Conservation (phyloP, 2,797 vertebrate genomes). For the Centropyge bicolor region DNA sequence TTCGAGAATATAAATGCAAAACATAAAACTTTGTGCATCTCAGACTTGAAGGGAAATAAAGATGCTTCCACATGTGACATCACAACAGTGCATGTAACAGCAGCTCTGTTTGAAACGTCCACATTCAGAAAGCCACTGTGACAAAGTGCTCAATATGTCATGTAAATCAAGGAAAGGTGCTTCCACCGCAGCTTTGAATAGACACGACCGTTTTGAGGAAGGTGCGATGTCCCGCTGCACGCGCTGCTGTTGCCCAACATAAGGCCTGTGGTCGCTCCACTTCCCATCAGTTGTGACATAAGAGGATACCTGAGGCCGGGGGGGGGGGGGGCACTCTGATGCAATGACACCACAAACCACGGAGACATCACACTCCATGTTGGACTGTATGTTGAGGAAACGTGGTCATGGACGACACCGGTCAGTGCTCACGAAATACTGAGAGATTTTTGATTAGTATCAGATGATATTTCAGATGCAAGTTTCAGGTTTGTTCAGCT, state of each 20-base stretch:
- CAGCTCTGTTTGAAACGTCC: constrained; percentile 20
- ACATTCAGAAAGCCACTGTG: constrained; percentile 6
- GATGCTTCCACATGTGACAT: constrained; percentile 10
- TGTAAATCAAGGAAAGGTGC: constrained; percentile 62
- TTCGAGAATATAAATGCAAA: neutral
- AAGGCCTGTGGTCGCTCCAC: constrained; percentile 58
- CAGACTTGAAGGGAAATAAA: neutral
- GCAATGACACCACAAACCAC: constrained; percentile 67
- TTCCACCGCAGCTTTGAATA: constrained; percentile 65
- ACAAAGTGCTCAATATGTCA: constrained; percentile 38
- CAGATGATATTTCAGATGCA: neutral
- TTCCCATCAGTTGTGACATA: constrained; percentile 68
- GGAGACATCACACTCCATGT: neutral
- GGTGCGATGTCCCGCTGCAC: constrained; percentile 50
- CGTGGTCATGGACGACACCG: neutral
- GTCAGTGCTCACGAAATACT: neutral
- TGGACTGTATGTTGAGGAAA: neutral
- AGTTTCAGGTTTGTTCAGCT: neutral
- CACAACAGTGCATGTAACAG: constrained; percentile 26
- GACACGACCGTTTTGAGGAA: constrained; percentile 71
- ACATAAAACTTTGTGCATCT: neutral
- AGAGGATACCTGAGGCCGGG: constrained; percentile 69
- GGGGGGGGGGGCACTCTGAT: constrained; percentile 39
- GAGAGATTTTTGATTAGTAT: too few species aligned
- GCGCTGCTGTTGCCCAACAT: constrained; percentile 60